Evolutionary conservation across 2,113 vertebrate genomes (phyloP).

Genomic region (Zingel zingel): DNA sequence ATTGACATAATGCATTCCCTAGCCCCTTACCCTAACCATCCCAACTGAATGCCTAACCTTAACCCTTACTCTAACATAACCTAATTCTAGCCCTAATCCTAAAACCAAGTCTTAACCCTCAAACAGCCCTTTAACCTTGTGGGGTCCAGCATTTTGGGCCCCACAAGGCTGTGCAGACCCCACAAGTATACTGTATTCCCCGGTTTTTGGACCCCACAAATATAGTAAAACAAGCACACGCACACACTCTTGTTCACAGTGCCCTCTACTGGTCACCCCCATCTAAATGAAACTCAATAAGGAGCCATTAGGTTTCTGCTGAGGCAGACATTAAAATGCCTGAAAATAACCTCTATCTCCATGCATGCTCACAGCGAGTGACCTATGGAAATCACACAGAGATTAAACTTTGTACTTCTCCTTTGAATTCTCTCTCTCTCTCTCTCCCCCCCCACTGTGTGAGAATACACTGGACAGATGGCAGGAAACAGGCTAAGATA

Average conservation of each 20-base stretch:
- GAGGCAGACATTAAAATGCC: slow-evolving; percentile 20
- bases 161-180: no score
- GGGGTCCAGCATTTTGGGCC: no score
- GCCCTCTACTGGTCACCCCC: slow-evolving; percentile 63
- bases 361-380: background rate
- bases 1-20: no score
- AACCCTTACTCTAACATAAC: no score
- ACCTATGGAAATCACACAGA: slow-evolving; percentile 9
- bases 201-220: no score
- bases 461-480: slow-evolving; percentile 25
- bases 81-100: no score
- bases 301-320: background rate
- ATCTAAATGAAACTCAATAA: slow-evolving; percentile 3
- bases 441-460: slow-evolving; percentile 36
- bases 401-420: slow-evolving; percentile 17
- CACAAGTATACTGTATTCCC: no score
- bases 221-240: no score
- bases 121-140: no score
- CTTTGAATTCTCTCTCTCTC: slow-evolving; percentile 14
- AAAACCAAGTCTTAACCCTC: no score
- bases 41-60: no score
- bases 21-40: no score
- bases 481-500: slow-evolving; percentile 49
- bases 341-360: slow-evolving; percentile 16
- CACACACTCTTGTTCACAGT: background rate